Evolutionary conservation across 2,797 vertebrate genomes (phyloP), one percentile per base, ranked within the genome.

Genomic region (Amniataba percoides): DNA sequence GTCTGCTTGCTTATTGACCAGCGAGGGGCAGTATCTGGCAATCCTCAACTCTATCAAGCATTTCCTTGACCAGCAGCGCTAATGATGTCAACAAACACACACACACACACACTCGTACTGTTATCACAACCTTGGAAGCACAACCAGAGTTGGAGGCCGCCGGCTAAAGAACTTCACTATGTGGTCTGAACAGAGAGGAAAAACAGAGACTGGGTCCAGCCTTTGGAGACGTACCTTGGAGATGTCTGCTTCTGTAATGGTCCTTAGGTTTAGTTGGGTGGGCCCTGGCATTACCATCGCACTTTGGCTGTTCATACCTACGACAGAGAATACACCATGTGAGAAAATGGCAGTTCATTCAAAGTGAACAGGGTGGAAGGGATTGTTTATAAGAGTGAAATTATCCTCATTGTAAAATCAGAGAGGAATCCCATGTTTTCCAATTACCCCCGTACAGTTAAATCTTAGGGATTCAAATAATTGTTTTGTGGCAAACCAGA

Each of bases 221-320:
- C 42, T 88, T 56, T 48, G n/a, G 71, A 87, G 53, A 91, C 96
- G 88, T 87, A 99, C 98, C 98, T 95, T 98, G 97, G 72, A 99
- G 96, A 87, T 97, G 97, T 78, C 98, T 95, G 89, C 95, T 96
- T 88, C 93, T 95, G 87, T 96, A 98, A 83, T 97, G 93, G 85
- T 99, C 97, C 91, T 97, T 97, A 1, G 97, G 94, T 92, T 96
- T 97, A 27, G 95, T 87, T 23, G 97, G 97, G 85, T 98, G 96
- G 23, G 98, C 98, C 92, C 98, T 94, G 81, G 98, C 98, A 0
- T 97, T 94, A 19, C 94, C 95, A 52, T 99, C 97, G 74, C 98
- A 99, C 82, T 99, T 99, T 3, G 98, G 98, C 87, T 99, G 98
- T 64, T 99, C 97, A 9, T 98, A 99, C 91, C 97, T 99, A 81